Evolutionary conservation across 2,113 vertebrate species (phyloP).

Genomic region (Cinclus mexicanus): DNA sequence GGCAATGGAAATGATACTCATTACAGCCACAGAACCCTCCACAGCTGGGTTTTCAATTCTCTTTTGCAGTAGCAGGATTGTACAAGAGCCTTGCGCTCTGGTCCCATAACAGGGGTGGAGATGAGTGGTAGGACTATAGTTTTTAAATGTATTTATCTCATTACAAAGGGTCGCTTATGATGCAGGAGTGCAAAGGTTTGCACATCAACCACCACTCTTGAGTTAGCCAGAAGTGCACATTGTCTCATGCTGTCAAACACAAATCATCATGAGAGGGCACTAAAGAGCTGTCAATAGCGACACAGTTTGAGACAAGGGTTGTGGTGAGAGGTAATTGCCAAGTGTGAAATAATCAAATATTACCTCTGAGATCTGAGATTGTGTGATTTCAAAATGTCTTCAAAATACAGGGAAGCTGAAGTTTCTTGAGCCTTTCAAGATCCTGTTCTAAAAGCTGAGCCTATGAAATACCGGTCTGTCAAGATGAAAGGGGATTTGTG

Average conservation of each 20-base stretch:
- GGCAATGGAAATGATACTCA: background rate
- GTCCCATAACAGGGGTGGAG: background rate
- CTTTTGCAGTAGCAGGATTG: background rate
- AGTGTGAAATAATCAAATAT: background rate
- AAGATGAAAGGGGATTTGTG: background rate
- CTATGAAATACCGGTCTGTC: background rate
- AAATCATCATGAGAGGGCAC: constrained; percentile 62
- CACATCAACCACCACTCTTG: background rate
- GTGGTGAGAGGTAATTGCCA: background rate
- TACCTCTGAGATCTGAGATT: background rate
- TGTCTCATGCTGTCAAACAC: background rate
- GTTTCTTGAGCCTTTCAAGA: background rate
- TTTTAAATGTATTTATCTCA: background rate
- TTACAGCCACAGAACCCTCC: background rate
- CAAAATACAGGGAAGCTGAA: background rate
- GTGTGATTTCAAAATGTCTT: background rate
- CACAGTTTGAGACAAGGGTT: background rate
- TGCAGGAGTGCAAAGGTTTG: background rate
- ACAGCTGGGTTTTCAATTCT: background rate
- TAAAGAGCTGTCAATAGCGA: constrained; percentile 49
- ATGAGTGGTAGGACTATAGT: background rate
- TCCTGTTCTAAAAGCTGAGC: background rate
- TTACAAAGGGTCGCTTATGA: background rate
- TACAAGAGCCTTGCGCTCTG: fast-evolving
- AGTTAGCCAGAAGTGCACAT: background rate